Evolutionary conservation across 2,113 vertebrate species (phyloP).

Genomic region (Hirundichthys speculiger): DNA sequence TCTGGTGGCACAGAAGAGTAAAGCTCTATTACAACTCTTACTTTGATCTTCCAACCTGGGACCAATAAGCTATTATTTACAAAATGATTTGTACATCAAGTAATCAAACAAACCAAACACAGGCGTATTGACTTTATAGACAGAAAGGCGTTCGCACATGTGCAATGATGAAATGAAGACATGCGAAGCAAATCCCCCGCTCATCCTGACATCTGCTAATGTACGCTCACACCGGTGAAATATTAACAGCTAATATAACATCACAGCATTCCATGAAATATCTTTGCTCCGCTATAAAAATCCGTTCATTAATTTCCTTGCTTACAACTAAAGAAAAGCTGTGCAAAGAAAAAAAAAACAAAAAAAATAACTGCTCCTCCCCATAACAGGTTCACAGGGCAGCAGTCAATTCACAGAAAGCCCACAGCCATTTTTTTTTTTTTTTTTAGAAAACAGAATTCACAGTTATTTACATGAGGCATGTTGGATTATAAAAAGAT

Average conservation of each 20-base stretch:
- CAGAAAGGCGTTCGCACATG: slow-evolving; percentile 46
- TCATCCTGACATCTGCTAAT: slow-evolving; percentile 32
- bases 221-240: slow-evolving; percentile 25
- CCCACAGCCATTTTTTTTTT: slow-evolving; percentile 33
- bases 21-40: slow-evolving; percentile 24
- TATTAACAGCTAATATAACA: slow-evolving; percentile 13
- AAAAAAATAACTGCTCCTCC: slow-evolving; percentile 32
- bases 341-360: slow-evolving; percentile 51
- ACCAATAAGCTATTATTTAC: slow-evolving; percentile 68
- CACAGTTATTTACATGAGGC: slow-evolving; percentile 62
- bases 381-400: slow-evolving; percentile 39
- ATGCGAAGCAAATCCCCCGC: slow-evolving; percentile 12
- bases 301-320: slow-evolving; percentile 2
- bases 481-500: slow-evolving; percentile 39
- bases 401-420: slow-evolving; percentile 33
- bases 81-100: slow-evolving; percentile 52
- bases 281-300: slow-evolving; percentile 21
- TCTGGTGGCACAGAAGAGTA: slow-evolving; percentile 47
- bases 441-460: slow-evolving; percentile 23
- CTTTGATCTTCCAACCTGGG: slow-evolving; percentile 38
- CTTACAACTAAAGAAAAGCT: slow-evolving; percentile 24
- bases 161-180: slow-evolving; percentile 51
- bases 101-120: background rate
- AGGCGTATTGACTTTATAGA: slow-evolving; percentile 48
- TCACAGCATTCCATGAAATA: slow-evolving; percentile 39